phyloP scores from a whole-genome alignment of 2,113 vertebrate genomes.

The mouse (Mus musculus) region DNA sequence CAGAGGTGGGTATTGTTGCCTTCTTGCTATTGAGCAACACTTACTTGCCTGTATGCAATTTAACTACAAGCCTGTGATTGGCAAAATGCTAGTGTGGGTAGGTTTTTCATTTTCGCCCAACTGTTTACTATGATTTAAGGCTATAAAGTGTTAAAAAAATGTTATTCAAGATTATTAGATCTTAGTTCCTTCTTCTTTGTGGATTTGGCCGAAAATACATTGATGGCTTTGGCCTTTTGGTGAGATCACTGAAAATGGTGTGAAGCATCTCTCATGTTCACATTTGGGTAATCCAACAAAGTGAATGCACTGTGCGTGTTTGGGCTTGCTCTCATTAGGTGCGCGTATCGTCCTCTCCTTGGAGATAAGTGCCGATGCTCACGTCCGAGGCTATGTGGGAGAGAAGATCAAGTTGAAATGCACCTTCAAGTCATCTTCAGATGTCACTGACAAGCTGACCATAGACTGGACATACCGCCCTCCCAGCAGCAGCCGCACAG shows the following conservation, averaged over 20 bases:
- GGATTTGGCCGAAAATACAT: neutral
- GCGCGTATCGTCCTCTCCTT: slow-evolving; percentile 81
- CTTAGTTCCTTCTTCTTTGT: neutral
- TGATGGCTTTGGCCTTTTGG: neutral
- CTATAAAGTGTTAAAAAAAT: slow-evolving; percentile 11
- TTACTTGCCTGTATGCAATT: neutral
- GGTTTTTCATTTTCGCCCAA: slow-evolving; percentile 28
- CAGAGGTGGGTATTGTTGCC: neutral
- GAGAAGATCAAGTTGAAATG: slow-evolving; percentile 89
- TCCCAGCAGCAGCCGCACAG: slow-evolving; percentile 85
- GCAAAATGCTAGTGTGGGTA: neutral
- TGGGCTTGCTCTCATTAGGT: slow-evolving; percentile 81
- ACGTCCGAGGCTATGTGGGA: slow-evolving; percentile 88
- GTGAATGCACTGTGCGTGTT: neutral
- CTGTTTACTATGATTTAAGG: slow-evolving; percentile 14
- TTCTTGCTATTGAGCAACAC: neutral
- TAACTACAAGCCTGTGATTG: neutral
- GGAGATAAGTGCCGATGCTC: slow-evolving; percentile 88
- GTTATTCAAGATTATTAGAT: neutral
- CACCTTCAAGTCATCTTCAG: slow-evolving; percentile 90
- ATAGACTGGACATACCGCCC: slow-evolving; percentile 94
- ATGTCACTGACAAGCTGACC: slow-evolving; percentile 88
- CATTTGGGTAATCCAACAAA: neutral
- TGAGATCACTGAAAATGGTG: neutral
- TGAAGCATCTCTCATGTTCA: neutral